Conservation (phyloP, 2,888 invertebrate genomes). For the Pinctada fucata region DNA sequence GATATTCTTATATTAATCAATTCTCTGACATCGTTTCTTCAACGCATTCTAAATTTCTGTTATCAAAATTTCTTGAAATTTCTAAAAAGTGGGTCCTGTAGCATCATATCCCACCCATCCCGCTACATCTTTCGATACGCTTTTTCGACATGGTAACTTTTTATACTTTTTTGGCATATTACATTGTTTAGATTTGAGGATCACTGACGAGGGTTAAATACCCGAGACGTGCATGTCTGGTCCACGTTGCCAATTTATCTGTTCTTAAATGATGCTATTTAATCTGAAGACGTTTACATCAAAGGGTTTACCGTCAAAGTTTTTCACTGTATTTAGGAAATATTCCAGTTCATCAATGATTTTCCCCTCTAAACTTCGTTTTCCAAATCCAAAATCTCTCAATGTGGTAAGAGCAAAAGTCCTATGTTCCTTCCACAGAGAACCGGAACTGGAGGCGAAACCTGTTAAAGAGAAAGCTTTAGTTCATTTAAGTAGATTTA, state of each 20-base stretch:
- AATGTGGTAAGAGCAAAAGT: slow-evolving; percentile 30
- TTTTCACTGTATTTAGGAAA: slow-evolving; percentile 18
- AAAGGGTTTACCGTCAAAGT: slow-evolving; percentile 8
- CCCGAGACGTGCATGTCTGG: no score
- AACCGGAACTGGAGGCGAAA: slow-evolving; percentile 33
- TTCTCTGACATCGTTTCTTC: slow-evolving; percentile 8
- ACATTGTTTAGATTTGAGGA: slow-evolving; percentile 4
- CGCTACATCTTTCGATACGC: no score
- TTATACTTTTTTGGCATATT: no score
- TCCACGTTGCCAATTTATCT: no score
- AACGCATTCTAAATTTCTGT: no score
- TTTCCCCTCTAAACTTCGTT: slow-evolving; percentile 30
- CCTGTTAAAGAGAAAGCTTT: slow-evolving; percentile 4
- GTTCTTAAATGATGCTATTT: no score
- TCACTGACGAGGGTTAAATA: no score
- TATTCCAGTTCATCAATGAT: slow-evolving; percentile 28
- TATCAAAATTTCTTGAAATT: no score
- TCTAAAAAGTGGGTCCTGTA: no score
- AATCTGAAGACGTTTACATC: no score
- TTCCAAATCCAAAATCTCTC: slow-evolving; percentile 39
- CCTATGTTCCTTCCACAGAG: slow-evolving; percentile 40
- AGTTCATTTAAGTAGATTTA: neutral
- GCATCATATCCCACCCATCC: no score
- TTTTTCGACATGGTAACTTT: no score
- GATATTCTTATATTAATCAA: slow-evolving; percentile 25